These are phyloP conservation scores for Eupithecia insigniata DNA, from an alignment of 2,888 invertebrate species.

Conservation along the genomic window DNA sequence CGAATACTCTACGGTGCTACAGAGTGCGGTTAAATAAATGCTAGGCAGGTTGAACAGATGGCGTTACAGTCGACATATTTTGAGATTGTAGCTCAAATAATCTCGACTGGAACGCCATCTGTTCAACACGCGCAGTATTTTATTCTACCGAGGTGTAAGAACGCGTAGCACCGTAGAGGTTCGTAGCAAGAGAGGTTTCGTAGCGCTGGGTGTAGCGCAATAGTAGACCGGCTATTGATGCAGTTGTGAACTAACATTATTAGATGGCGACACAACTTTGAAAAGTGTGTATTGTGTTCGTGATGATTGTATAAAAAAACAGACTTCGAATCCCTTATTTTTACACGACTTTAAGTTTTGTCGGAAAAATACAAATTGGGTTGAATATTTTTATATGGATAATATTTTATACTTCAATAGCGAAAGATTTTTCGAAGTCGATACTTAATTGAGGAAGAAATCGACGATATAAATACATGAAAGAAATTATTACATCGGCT, in stretches of 20 bases:
- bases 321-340: no score
- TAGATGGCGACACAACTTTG: neutral
- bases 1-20: neutral
- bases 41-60: neutral
- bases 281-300: neutral
- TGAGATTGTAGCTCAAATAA: neutral
- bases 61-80: neutral
- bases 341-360: no score
- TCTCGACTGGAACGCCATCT: neutral
- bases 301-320: no score
- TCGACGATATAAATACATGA: no score
- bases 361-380: no score
- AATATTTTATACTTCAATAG: no score
- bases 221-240: neutral
- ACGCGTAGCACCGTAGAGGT: neutral
- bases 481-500: no score
- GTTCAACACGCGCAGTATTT: neutral
- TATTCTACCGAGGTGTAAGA: neutral
- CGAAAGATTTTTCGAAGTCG: no score
- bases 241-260: neutral
- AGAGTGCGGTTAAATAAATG: neutral
- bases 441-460: no score
- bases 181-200: neutral
- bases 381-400: no score
- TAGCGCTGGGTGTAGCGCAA: neutral